These are phyloP conservation scores for Bryconaethiops microstoma DNA, from an alignment of 2,797 vertebrate genomes.

Conservation along the genomic window DNA sequence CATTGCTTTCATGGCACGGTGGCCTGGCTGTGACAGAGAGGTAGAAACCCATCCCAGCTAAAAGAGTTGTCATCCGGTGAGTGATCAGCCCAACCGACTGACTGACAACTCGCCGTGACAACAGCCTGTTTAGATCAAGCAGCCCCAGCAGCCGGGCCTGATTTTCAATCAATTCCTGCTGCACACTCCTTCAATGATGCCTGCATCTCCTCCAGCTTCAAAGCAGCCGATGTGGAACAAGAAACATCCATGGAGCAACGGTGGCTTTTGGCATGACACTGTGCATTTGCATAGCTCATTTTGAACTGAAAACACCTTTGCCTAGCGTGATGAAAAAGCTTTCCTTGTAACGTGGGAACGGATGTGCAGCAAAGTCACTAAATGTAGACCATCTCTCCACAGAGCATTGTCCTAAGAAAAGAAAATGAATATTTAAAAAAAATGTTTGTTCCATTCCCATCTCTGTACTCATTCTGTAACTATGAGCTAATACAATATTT, in stretches of 20 bases:
- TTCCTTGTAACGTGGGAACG: slow-evolving; percentile 10
- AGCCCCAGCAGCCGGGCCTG: slow-evolving; percentile 63
- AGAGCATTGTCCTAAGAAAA: not conserved
- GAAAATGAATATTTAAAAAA: not conserved
- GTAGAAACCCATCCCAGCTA: slow-evolving; percentile 72
- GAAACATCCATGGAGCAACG: slow-evolving; percentile 37
- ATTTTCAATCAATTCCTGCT: slow-evolving; percentile 73
- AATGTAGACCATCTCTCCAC: not conserved
- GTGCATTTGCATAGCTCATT: slow-evolving; percentile 29
- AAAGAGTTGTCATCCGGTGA: slow-evolving; percentile 77
- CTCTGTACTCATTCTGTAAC: slow-evolving; percentile 31
- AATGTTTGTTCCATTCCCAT: slow-evolving; percentile 37
- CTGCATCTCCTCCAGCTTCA: slow-evolving; percentile 64
- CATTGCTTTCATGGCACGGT: slow-evolving; percentile 74
- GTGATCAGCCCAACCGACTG: slow-evolving; percentile 65
- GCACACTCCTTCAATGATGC: slow-evolving; percentile 52
- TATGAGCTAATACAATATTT: slow-evolving; percentile 48
- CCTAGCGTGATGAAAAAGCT: slow-evolving; percentile 35
- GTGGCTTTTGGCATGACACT: not conserved
- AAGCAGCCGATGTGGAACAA: slow-evolving; percentile 50
- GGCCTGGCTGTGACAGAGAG: slow-evolving; percentile 72
- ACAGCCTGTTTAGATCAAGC: slow-evolving; percentile 69
- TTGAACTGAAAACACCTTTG: slow-evolving; percentile 26
- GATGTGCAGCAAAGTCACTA: slow-evolving; percentile 6
- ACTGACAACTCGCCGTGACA: slow-evolving; percentile 68